Percentiles rank a stretch among this genome's conserved stretches.
phyloP scores from a whole-genome alignment of 2,888 invertebrate genomes.

The Strigamia crassipes region DNA sequence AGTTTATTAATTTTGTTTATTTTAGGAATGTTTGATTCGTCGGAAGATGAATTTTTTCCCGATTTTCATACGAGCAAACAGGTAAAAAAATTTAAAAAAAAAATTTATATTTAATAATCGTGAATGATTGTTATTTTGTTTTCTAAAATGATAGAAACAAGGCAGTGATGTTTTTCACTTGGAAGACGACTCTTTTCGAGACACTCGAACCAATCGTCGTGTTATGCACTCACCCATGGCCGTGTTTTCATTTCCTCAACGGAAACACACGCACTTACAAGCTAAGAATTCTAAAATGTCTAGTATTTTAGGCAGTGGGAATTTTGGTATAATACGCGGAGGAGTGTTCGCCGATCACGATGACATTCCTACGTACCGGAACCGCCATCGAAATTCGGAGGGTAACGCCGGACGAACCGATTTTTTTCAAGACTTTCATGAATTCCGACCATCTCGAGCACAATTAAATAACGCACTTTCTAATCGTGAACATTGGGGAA shows the following conservation, averaged over 20 bases:
- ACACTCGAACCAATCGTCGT: background rate
- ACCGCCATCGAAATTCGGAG: background rate
- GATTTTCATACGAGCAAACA: background rate
- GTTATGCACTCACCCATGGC: constrained; percentile 1
- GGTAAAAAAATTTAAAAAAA: too few species aligned
- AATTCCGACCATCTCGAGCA: constrained; percentile 48
- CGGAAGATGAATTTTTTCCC: background rate
- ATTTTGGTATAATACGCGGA: constrained; percentile 48
- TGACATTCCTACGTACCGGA: background rate
- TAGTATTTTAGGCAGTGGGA: constrained; percentile 49
- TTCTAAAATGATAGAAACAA: background rate
- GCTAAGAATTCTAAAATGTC: constrained; percentile 14
- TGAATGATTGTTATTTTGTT: too few species aligned
- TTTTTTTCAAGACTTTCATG: constrained; percentile 49
- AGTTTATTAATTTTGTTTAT: background rate
- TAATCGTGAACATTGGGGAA: background rate
- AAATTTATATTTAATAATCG: too few species aligned
- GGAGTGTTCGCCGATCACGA: constrained; percentile 50
- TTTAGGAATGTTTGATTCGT: background rate
- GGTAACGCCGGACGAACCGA: constrained; percentile 4
- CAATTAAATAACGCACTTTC: constrained; percentile 49
- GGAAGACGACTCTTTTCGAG: background rate
- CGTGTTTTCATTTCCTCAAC: background rate
- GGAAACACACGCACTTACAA: background rate
- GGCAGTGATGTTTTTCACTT: background rate